Evolutionary conservation across 2,888 invertebrate species (phyloP).

Genomic region (Sceliomorpha sp.): DNA sequence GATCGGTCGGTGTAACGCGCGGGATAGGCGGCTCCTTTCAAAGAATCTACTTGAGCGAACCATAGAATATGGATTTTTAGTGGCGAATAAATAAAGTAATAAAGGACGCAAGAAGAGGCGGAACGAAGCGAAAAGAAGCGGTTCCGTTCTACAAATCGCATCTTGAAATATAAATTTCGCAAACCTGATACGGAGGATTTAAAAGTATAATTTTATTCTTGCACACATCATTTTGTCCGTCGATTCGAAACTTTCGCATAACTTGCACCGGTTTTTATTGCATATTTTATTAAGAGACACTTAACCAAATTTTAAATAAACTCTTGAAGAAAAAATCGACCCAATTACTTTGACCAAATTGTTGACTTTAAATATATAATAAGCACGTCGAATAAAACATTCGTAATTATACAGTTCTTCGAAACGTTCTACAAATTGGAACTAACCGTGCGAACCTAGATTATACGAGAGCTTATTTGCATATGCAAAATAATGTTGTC

Average conservation of each 20-base stretch:
- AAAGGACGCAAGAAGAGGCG: conserved; percentile 5
- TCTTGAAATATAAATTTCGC: neutral
- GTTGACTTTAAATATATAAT: too few species aligned
- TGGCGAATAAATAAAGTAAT: conserved; percentile 24
- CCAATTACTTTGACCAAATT: too few species aligned
- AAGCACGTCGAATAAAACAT: too few species aligned
- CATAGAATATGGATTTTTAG: conserved; percentile 27
- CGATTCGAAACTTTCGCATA: too few species aligned
- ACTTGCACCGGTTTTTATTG: neutral
- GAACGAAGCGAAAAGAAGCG: neutral
- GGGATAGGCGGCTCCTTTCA: conserved; percentile 39
- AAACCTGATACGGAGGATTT: too few species aligned
- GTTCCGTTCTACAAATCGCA: conserved; percentile 9
- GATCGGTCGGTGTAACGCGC: conserved; percentile 56
- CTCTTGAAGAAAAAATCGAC: too few species aligned
- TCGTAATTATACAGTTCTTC: too few species aligned
- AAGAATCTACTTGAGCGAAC: conserved; percentile 14
- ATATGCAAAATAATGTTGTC: conserved; percentile 2
- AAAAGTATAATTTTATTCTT: too few species aligned
- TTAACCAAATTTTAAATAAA: too few species aligned
- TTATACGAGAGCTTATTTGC: neutral
- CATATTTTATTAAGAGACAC: neutral
- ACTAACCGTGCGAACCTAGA: too few species aligned
- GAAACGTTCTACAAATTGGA: too few species aligned
- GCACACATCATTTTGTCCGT: too few species aligned